Evolutionary conservation across 2,797 vertebrate species (phyloP).

Genomic region (Setipinna tenuifilis): DNA sequence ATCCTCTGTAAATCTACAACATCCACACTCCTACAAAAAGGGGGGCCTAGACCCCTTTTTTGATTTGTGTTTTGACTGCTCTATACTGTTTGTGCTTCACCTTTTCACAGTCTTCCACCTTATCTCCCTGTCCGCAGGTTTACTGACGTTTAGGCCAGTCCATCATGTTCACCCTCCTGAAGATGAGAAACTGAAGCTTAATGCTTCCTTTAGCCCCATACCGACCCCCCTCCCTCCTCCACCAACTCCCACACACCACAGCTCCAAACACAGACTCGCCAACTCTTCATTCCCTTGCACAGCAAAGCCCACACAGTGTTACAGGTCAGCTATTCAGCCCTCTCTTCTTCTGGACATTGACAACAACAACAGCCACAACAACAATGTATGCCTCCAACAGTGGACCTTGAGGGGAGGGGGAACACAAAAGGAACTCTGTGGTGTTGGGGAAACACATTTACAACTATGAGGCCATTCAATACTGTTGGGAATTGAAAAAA

Average conservation of each 20-base stretch:
- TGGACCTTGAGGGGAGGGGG: not conserved
- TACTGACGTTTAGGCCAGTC: conserved; percentile 62
- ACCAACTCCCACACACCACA: conserved; percentile 50
- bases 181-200: conserved; percentile 56
- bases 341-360: not conserved
- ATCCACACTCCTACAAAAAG: not conserved
- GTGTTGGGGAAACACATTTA: conserved; percentile 6
- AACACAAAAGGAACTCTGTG: not conserved
- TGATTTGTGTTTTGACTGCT: not conserved
- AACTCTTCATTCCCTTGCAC: conserved; percentile 40
- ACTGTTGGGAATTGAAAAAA: conserved; percentile 1
- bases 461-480: not conserved
- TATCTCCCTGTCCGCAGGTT: conserved; percentile 61
- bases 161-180: conserved; percentile 64
- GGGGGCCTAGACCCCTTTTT: not conserved
- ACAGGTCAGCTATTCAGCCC: conserved; percentile 3
- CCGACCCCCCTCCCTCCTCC: conserved; percentile 7
- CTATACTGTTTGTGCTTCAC: conserved; percentile 1
- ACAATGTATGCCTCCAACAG: not conserved
- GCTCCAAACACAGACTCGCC: too few species aligned
- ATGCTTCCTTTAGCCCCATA: conserved; percentile 16
- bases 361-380: not conserved
- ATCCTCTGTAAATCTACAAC: not conserved
- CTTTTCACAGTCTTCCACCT: conserved; percentile 40
- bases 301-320: conserved; percentile 40